Base-by-base conservation (phyloP, 92 coral and sea anemone species). In the Umimayanthus chanpuru region DNA sequence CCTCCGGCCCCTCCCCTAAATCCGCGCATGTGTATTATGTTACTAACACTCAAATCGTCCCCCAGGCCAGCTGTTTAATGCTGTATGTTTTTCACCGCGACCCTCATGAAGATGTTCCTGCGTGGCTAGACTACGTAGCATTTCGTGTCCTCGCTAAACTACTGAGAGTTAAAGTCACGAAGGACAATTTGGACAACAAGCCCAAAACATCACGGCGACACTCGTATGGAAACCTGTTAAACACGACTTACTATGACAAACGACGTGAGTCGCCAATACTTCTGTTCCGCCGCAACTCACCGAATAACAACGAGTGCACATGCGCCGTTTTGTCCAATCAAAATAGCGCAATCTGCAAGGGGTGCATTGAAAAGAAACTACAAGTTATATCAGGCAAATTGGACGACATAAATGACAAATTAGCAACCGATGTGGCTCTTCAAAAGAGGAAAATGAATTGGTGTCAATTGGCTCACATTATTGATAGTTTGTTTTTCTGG, bases 401-500 rank as follows among this genome's bases (percentile, higher is more conserved):
- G 67, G 58, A 82, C 21, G 23, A 41, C 20, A 65, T 82, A 25
- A 72, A 40, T 28, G 56, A 89, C 39, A 89, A 90, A 30, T 67
- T 89, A 39, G 53, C 90, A 25, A 89, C 78, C 16, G 90, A 94
- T 12, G 55, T 91, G 74, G 73, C 65, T 18, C 89, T 82, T 18
- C 90, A 95, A 26, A 88, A 50, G 36, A 91, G 79, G 64, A 85
- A 82, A 44, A 90, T 76, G 91, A 95, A 95, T 82, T 96, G 99
- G 99, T 95, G 88, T 29, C 77, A 86, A 28, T 92, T 95, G 9
- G 98, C 99, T 4, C 90, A 90, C 67, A 88, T 96, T 32, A 86
- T 94, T 23, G 99, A 96, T 73, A 90, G 93, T 26, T 49, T 92
- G 12, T 94, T 96, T 74, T 96, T 94, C 67, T 96, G 96, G 95